phyloP scores from a whole-genome alignment of 2,113 vertebrate species.

The Zapus hudsonius region DNA sequence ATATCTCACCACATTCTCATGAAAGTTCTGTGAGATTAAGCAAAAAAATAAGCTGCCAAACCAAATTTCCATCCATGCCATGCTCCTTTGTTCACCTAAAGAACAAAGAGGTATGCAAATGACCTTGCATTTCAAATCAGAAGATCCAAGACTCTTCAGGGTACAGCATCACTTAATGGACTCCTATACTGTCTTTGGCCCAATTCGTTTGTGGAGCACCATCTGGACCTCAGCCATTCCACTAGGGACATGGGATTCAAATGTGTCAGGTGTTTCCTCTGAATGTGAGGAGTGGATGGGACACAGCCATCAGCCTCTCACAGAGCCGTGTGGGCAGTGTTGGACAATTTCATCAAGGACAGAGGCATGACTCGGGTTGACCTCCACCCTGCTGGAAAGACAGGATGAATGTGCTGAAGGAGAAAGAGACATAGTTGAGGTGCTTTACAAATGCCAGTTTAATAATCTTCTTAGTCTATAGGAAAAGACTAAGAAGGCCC shows the following conservation, averaged over 20 bases:
- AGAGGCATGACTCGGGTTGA: not conserved
- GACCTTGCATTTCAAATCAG: not conserved
- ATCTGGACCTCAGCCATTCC: not conserved
- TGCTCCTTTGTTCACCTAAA: not conserved
- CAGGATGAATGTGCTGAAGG: rapidly evolving
- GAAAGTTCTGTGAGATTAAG: not conserved
- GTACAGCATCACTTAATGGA: not conserved
- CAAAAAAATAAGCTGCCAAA: not conserved
- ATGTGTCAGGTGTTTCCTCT: not conserved
- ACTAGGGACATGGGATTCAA: not conserved
- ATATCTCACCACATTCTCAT: not conserved
- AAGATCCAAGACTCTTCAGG: not conserved
- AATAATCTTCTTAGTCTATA: not conserved
- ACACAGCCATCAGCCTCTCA: rapidly evolving
- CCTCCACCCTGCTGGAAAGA: rapidly evolving
- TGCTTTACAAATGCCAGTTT: not conserved
- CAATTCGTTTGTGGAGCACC: not conserved
- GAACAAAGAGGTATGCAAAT: not conserved
- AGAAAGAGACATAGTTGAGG: not conserved
- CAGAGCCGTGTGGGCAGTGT: rapidly evolving
- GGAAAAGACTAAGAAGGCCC: not conserved
- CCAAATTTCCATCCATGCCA: not conserved
- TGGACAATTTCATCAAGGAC: rapidly evolving
- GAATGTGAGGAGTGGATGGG: not conserved
- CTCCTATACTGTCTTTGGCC: not conserved